Conservation (phyloP, 53 echinoderm and acorn worm genomes). For the Arbacia lixula region DNA sequence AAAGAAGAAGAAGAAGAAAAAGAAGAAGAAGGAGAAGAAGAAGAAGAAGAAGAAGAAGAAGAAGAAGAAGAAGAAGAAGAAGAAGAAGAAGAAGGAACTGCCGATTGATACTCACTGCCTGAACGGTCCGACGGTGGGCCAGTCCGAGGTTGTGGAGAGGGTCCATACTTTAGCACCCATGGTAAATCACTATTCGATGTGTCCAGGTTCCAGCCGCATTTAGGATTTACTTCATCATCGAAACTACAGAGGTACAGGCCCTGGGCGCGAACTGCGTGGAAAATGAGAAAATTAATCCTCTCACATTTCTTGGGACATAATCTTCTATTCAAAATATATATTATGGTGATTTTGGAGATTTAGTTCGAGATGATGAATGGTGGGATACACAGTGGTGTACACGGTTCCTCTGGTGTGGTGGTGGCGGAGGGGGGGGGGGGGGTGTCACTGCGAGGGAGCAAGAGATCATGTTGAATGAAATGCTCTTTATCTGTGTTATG, state of each 20-base stretch:
- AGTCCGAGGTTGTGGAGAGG: conserved; percentile 72
- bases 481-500: no score
- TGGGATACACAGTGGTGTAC: background rate
- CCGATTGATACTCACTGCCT: conserved; percentile 55
- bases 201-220: conserved; percentile 30
- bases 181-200: conserved; percentile 36
- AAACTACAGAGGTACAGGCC: conserved; percentile 33
- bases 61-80: background rate
- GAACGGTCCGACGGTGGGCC: conserved; percentile 75
- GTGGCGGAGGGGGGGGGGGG: background rate
- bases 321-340: background rate
- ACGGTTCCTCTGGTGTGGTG: background rate
- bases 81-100: background rate
- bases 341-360: background rate
- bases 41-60: background rate
- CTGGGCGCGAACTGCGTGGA: background rate
- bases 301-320: background rate
- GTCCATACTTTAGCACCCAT: conserved; percentile 68
- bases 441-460: no score
- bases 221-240: conserved; percentile 19
- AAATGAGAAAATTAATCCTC: background rate
- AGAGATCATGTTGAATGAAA: no score
- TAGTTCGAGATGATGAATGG: background rate
- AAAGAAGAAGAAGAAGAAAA: background rate
- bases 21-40: background rate